These are phyloP conservation scores for Volucella zonaria DNA, from an alignment of 2,888 invertebrate species.

Conservation along the genomic window DNA sequence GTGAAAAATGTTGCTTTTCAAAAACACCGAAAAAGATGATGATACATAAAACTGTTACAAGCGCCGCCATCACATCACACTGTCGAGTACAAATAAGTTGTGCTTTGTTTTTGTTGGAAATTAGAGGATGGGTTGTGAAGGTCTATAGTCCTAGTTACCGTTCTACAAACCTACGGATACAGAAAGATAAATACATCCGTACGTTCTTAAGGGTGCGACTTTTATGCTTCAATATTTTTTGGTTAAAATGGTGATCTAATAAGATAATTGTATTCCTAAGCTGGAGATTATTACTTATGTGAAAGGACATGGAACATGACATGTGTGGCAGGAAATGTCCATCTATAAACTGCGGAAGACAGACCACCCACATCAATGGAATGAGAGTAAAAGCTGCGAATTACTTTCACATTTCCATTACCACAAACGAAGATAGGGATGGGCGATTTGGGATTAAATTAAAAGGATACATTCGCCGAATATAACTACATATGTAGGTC, in stretches of 20 bases:
- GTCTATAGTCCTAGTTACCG: background rate
- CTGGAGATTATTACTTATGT: conserved; percentile 65
- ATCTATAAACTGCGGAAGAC: background rate
- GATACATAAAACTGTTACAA: conserved; percentile 56
- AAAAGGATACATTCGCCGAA: background rate
- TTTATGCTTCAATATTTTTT: conserved; percentile 32
- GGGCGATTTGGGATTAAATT: conserved; percentile 35
- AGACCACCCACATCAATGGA: conserved; percentile 28
- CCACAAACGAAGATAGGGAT: conserved; percentile 8
- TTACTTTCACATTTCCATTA: conserved; percentile 21
- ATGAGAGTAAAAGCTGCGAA: conserved; percentile 43
- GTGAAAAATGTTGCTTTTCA: conserved; percentile 23
- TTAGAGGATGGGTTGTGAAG: conserved; percentile 23
- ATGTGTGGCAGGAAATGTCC: conserved; percentile 21
- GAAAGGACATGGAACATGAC: conserved; percentile 36
- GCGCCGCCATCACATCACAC: conserved; percentile 40
- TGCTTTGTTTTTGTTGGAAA: conserved; percentile 16
- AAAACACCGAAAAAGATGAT: conserved; percentile 34
- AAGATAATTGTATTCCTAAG: conserved; percentile 68
- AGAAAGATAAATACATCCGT: no score
- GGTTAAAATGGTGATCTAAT: conserved; percentile 66
- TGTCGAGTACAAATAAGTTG: conserved; percentile 68
- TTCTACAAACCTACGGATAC: no score
- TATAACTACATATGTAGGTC: conserved; percentile 4
- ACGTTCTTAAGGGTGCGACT: conserved; percentile 56